These are phyloP conservation scores for Baccha elongata DNA, from an alignment of 2,888 invertebrate genomes.

Conservation along the genomic window DNA sequence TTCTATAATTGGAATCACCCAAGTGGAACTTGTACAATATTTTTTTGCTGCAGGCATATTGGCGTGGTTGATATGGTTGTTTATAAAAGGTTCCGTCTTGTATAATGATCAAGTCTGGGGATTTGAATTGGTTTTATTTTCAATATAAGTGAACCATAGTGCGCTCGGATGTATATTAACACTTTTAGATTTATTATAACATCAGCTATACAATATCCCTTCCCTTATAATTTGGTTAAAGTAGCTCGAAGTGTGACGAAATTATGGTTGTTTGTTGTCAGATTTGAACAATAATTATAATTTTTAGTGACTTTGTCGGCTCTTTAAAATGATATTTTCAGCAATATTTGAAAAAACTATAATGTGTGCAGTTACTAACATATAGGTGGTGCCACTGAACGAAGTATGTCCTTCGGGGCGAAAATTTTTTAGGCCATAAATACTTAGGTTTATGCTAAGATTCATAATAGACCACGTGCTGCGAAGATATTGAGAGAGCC, in stretches of 20 bases:
- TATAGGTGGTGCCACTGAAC: too few species aligned
- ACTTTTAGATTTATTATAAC: conserved; percentile 23
- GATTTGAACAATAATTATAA: conserved; percentile 11
- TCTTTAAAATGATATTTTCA: too few species aligned
- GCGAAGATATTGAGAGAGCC: too few species aligned
- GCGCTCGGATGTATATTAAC: conserved; percentile 23
- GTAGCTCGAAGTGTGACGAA: neutral
- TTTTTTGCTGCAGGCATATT: conserved; percentile 60
- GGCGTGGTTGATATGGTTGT: conserved; percentile 45
- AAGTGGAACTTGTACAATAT: conserved; percentile 67
- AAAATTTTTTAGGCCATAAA: too few species aligned
- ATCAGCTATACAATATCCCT: neutral
- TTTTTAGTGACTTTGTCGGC: neutral
- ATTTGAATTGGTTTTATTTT: conserved; percentile 36
- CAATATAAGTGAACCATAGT: neutral
- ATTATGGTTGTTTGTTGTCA: conserved; percentile 18
- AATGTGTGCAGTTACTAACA: too few species aligned
- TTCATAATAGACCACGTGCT: too few species aligned
- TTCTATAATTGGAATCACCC: conserved; percentile 69
- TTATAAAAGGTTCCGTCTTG: conserved; percentile 30
- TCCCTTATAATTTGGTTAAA: neutral
- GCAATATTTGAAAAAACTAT: too few species aligned
- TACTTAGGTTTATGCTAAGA: too few species aligned
- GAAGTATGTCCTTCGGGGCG: too few species aligned
- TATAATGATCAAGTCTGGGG: conserved; percentile 13